Percentiles rank a stretch among this genome's conserved stretches.
These are phyloP conservation scores for Dasyornis broadbenti DNA, from an alignment of 2,113 vertebrate genomes.

Conservation along the genomic window DNA sequence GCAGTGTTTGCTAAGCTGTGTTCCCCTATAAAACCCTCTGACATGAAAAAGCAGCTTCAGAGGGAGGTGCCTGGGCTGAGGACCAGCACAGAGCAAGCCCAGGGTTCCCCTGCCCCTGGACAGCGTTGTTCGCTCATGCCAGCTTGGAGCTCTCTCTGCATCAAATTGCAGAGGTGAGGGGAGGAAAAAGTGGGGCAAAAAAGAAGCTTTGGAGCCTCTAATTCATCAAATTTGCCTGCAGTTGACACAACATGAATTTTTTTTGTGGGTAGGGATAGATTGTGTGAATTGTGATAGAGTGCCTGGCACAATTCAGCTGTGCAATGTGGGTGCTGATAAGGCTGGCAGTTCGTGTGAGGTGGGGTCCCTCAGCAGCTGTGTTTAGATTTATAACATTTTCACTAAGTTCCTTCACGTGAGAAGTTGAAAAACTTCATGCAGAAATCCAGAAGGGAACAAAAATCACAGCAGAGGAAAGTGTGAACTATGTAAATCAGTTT, in stretches of 20 bases:
- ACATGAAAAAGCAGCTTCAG: background rate
- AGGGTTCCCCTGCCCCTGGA: background rate
- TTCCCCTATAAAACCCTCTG: background rate
- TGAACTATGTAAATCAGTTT: background rate
- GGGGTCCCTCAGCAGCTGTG: background rate
- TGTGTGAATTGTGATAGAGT: background rate
- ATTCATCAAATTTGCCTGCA: background rate
- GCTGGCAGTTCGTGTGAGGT: rapidly evolving
- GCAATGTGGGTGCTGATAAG: background rate
- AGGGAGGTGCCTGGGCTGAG: background rate
- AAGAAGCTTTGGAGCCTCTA: background rate
- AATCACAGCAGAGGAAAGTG: background rate
- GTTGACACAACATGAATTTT: background rate
- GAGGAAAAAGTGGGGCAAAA: rapidly evolving
- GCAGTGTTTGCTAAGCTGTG: background rate
- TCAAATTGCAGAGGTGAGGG: background rate
- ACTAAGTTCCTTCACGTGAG: background rate
- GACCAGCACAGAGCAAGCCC: rapidly evolving
- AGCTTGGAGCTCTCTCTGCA: background rate
- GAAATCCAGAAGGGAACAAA: background rate
- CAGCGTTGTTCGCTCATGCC: rapidly evolving
- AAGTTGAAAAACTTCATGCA: background rate
- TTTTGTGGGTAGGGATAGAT: background rate
- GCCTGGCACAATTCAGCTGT: background rate
- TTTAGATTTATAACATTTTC: background rate